These are phyloP conservation scores for Ondatra zibethicus DNA, from an alignment of 2,113 vertebrate genomes.

Conservation along the genomic window DNA sequence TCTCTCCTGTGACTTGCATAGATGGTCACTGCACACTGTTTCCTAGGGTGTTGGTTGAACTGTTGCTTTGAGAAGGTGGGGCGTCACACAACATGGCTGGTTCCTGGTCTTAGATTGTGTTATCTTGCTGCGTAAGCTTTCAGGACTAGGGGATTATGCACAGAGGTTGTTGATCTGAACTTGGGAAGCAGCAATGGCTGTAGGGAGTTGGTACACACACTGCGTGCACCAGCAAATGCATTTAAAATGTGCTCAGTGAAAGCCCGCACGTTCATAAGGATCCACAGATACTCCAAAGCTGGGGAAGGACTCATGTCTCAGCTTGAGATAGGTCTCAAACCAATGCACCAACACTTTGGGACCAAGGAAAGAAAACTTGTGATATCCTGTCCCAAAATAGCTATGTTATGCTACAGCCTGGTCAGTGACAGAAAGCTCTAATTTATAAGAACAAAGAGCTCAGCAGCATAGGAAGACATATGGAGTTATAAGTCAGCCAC, in stretches of 20 bases:
- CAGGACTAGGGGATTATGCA: not conserved
- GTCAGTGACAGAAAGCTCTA: not conserved
- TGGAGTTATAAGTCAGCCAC: not conserved
- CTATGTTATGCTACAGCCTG: not conserved
- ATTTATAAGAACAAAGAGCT: not conserved
- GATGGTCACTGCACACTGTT: not conserved
- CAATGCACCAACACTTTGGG: not conserved
- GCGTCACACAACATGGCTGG: not conserved
- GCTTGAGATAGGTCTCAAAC: not conserved
- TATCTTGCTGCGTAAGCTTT: not conserved
- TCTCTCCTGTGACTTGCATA: not conserved
- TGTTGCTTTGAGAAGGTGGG: not conserved
- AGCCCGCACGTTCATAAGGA: not conserved
- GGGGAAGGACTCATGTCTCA: not conserved
- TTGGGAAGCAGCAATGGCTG: too few relatives aligned
- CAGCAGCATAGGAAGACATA: not conserved
- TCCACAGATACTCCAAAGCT: not conserved
- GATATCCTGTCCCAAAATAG: not conserved
- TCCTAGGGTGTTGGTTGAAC: not conserved
- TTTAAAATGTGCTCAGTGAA: not conserved
- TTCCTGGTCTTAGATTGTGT: not conserved
- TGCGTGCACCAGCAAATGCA: not conserved
- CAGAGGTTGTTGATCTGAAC: not conserved
- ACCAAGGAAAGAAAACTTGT: not conserved
- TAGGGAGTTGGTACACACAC: not conserved